phyloP scores from a whole-genome alignment of 1,140 invertebrate genomes.

The Zaprionus nigranus region DNA sequence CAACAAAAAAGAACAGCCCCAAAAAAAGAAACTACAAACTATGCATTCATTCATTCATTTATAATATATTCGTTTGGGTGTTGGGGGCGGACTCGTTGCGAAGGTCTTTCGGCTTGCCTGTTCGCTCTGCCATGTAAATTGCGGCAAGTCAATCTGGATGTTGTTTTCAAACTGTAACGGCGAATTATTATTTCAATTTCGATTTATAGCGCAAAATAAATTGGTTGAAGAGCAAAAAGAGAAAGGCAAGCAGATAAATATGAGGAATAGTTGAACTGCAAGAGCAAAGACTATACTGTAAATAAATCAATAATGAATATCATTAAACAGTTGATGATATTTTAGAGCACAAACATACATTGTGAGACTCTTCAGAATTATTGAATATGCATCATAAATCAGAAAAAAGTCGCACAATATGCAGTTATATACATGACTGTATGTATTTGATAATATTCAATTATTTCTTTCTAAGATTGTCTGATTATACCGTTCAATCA shows the following conservation, averaged over 20 bases:
- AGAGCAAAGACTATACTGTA: not conserved
- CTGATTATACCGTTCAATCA: too few species aligned
- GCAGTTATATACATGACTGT: too few species aligned
- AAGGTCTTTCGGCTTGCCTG: conserved; percentile 17
- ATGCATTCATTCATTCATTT: conserved; percentile 48
- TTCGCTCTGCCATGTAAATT: conserved; percentile 42
- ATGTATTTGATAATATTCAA: too few species aligned
- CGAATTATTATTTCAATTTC: conserved; percentile 42
- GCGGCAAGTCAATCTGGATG: conserved; percentile 61
- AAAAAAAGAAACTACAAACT: conserved; percentile 62
- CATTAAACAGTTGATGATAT: not conserved
- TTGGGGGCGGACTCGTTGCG: conserved; percentile 2
- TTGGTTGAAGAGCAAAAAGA: conserved; percentile 1
- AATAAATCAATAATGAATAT: not conserved
- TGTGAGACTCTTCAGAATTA: too few species aligned
- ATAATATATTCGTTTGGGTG: conserved; percentile 36
- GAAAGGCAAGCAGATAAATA: not conserved
- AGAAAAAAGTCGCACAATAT: too few species aligned
- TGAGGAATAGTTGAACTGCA: not conserved
- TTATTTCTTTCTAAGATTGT: too few species aligned
- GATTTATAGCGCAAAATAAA: conserved; percentile 9
- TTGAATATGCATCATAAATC: too few species aligned
- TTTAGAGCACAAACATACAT: not conserved
- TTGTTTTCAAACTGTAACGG: conserved; percentile 29
- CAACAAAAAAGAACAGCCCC: conserved; percentile 9